Conservation (phyloP, 2,113 vertebrate species). For the Ovis aries region ARS-UI_Ramb_v3.0 NC_056067.1:34382501-34383000, state of each 20-base stretch:
- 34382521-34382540: background rate
- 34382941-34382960: background rate
- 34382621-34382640: conserved; percentile 34
- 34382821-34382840: conserved; percentile 92
- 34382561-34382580: background rate
- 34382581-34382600: background rate
- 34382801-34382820: conserved; percentile 84
- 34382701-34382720: conserved; percentile 88
- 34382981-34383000: background rate
- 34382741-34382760: conserved; percentile 90
- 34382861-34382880: background rate
- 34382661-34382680: conserved; percentile 33
- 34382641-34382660: conserved; percentile 35
- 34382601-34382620: conserved; percentile 51
- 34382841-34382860: conserved; percentile 80
- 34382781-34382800: conserved; percentile 87
- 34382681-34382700: conserved; percentile 86
- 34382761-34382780: conserved; percentile 95
- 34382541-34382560: background rate
- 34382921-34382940: background rate
- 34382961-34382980: background rate
- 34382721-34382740: conserved; percentile 91
- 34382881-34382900: background rate
- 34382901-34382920: background rate
- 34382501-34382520: background rate